A percentile compares a stretch with the other conserved stretches of the same genome.
Conservation (phyloP, 2,113 vertebrate genomes). For the Lophochroa leadbeateri region DNA sequence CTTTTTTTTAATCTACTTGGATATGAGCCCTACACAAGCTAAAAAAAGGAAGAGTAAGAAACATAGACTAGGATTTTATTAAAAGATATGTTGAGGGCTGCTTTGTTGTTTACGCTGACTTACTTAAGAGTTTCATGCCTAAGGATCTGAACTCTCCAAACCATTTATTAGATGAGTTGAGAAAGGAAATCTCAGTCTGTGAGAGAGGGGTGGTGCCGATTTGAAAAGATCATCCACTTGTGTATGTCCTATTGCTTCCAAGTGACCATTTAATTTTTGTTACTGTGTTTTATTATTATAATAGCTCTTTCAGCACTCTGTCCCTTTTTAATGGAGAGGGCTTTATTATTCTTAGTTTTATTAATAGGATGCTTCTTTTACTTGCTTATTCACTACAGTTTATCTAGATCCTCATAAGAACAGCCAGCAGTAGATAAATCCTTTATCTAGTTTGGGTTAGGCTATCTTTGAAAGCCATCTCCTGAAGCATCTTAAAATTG, state of each 20-base stretch:
- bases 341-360: background rate
- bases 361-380: background rate
- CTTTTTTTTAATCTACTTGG: background rate
- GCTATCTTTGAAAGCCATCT: background rate
- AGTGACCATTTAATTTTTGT: background rate
- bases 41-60: slow-evolving; percentile 28
- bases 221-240: background rate
- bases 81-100: background rate
- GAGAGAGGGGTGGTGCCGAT: background rate
- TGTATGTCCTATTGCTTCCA: background rate
- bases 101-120: slow-evolving; percentile 13
- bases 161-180: background rate
- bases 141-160: background rate
- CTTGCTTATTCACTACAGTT: background rate
- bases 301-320: background rate
- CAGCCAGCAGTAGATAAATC: background rate
- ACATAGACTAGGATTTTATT: slow-evolving; percentile 24
- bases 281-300: background rate
- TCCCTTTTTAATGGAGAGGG: background rate
- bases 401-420: background rate
- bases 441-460: background rate
- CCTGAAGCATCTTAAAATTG: background rate
- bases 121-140: background rate
- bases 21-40: background rate
- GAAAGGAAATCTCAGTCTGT: background rate